Conservation (phyloP, 2,888 invertebrate genomes). For the Drosophila pseudotakahashii region DNA sequence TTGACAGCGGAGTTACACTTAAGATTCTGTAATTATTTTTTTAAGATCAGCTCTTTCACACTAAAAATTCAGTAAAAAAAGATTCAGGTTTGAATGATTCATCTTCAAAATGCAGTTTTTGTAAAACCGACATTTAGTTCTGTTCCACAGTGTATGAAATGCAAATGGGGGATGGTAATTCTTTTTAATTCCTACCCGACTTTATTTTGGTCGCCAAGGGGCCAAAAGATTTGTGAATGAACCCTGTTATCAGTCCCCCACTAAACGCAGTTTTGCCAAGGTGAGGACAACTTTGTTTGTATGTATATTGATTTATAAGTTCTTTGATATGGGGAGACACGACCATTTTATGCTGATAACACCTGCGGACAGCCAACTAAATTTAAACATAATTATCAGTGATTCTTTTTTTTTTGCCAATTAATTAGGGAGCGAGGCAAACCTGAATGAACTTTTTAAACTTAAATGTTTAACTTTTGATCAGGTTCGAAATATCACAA, state of each 20-base stretch:
- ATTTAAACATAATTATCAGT: constrained; percentile 42
- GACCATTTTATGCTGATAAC: constrained; percentile 29
- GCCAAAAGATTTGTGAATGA: constrained; percentile 29
- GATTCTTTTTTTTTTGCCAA: constrained; percentile 5
- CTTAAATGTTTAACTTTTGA: not conserved
- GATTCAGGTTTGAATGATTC: not conserved
- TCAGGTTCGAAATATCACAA: not conserved
- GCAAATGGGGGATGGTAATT: too few relatives aligned
- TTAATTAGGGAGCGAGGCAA: constrained; percentile 20
- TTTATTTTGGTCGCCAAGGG: constrained; percentile 39
- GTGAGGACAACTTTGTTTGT: constrained; percentile 3
- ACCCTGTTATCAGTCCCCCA: constrained; percentile 34
- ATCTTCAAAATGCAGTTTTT: too few relatives aligned
- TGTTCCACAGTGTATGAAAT: not conserved
- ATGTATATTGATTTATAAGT: constrained; percentile 40
- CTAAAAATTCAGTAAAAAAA: too few relatives aligned
- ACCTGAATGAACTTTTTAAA: constrained; percentile 10
- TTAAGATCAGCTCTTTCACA: too few relatives aligned
- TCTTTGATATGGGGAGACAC: constrained; percentile 38
- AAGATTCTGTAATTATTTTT: not conserved
- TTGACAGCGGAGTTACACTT: not conserved
- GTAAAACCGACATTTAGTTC: too few relatives aligned
- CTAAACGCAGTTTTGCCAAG: constrained; percentile 45
- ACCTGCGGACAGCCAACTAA: constrained; percentile 42
- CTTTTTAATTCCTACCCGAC: not conserved